phyloP scores from a whole-genome alignment of 2,797 vertebrate genomes.

The Spinus pinus region DNA sequence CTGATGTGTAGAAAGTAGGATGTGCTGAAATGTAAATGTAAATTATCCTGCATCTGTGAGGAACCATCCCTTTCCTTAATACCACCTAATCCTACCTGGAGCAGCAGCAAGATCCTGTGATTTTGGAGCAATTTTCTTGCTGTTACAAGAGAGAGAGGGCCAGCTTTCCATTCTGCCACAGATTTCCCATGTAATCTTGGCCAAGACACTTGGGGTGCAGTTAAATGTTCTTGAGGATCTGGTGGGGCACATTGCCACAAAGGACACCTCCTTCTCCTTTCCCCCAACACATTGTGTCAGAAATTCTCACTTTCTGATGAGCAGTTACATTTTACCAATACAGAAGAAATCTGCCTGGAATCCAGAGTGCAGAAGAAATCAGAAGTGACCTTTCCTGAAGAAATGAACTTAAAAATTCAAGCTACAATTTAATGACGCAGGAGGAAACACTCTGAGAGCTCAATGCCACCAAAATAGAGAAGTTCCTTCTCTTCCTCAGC shows the following conservation, averaged over 20 bases:
- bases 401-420: background rate
- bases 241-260: rapidly evolving
- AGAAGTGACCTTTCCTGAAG: background rate
- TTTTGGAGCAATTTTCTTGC: background rate
- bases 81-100: background rate
- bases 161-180: background rate
- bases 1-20: background rate
- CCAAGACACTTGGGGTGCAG: background rate
- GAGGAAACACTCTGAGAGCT: background rate
- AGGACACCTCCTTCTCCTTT: background rate
- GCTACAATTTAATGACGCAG: background rate
- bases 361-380: background rate
- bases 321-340: background rate
- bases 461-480: background rate
- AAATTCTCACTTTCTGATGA: background rate
- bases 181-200: background rate
- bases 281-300: background rate
- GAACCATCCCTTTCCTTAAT: background rate
- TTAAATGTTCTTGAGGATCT: background rate
- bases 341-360: background rate
- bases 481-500: background rate
- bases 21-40: background rate
- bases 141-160: background rate
- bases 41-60: background rate
- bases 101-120: background rate